phyloP scores from a whole-genome alignment of 2,797 vertebrate genomes.

The Crocidura indochinensis region DNA sequence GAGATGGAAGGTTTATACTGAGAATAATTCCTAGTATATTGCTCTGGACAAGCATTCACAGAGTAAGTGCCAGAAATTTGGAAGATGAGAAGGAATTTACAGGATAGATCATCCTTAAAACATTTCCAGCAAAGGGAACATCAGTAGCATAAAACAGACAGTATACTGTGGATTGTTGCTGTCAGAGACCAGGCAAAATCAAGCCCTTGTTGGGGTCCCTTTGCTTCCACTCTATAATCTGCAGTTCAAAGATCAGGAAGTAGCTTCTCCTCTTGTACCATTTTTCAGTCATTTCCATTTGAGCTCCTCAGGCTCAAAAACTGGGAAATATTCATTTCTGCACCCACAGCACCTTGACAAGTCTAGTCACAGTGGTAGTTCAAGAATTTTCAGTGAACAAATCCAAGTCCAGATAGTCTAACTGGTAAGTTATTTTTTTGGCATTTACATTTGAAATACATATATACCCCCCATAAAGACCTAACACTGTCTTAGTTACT shows the following conservation, averaged over 20 bases:
- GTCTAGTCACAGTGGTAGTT: background rate
- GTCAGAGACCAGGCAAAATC: background rate
- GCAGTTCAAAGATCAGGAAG: background rate
- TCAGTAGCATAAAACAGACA: background rate
- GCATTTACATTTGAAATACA: slow-evolving; percentile 33
- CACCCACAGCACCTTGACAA: background rate
- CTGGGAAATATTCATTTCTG: background rate
- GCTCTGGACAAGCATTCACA: background rate
- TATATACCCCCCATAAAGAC: slow-evolving; percentile 19
- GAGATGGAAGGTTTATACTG: background rate
- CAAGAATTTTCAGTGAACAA: slow-evolving; percentile 41
- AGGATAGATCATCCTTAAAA: background rate
- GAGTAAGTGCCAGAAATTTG: background rate
- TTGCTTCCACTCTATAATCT: background rate
- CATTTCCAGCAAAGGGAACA: background rate
- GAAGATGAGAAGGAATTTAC: too few relatives aligned
- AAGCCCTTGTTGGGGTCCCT: background rate
- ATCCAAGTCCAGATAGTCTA: background rate
- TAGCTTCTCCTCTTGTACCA: background rate
- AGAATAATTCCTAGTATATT: background rate
- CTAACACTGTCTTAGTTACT: slow-evolving; percentile 29
- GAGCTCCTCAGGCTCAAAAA: background rate
- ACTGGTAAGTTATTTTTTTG: too few relatives aligned
- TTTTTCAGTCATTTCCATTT: background rate
- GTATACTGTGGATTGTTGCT: background rate